Evolutionary conservation across 2,888 invertebrate species (phyloP), one percentile per base, ranked within the genome.

Genomic region (Leucophenga maculata): DNA sequence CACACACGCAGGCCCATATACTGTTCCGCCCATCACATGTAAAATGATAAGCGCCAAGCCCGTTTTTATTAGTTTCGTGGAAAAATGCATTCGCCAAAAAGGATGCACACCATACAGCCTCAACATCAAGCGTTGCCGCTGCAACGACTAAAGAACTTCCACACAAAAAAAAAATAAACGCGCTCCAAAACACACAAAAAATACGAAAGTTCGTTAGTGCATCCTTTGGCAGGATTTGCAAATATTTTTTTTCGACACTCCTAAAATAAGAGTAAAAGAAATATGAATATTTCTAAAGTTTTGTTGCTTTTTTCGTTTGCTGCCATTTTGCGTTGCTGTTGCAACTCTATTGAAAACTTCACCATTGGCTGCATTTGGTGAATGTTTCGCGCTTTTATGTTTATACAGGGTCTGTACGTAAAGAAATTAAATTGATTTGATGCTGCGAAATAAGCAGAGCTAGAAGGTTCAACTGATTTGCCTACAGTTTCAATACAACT

Each of bases 41-140:
- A 74, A 74, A 80, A 78, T 77, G 76, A 76, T 67, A 55, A 74
- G 72, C 69, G 68, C 57, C 8, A 39, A 39, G 39, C 39, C 39
- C 39, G 39, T 39, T 39, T 39, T 39, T 39, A 39, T 39, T 39
- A 39, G 39, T 39, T 39, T 39, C 65, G 73, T 69, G 71, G 64
- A 77, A 74, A 79, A 79, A 67, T 79, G 79, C 81, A 80, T 75
- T 76, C 75, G 76, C 75, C 70, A 72, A 82, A 81, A 76, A 78
- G 76, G 70, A 66, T 74, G 72, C 67, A 52, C 62, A 18, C 67
- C 48, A n/a, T n/a, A n/a, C n/a, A 39, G 65, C 69, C 65, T 26
- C 68, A 57, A 50, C 26, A 26, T 4, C 16, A 16, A n/a, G 50
- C 20, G 31, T 31, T 13, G 22, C 4, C 6, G 52, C 6, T 20